phyloP scores from a whole-genome alignment of 2,888 invertebrate species.

The Drosophila aldrichi region DNA sequence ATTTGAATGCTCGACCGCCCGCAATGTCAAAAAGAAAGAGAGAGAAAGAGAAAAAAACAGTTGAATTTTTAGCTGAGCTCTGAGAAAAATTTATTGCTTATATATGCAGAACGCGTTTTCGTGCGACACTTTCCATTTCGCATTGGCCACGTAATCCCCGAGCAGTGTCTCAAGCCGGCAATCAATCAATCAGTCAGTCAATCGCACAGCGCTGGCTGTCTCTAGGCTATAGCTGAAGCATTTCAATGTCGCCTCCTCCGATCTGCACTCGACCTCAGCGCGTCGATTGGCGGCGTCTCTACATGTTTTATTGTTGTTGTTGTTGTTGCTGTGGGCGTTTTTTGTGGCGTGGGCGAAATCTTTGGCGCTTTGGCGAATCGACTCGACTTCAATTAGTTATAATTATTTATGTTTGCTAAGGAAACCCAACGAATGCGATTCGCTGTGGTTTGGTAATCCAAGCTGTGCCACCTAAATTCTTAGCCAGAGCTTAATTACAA shows the following conservation, averaged over 20 bases:
- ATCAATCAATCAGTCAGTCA: constrained; percentile 46
- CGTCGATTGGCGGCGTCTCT: constrained; percentile 26
- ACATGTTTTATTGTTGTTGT: constrained; percentile 11
- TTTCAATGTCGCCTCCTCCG: constrained; percentile 67
- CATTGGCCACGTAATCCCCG: constrained; percentile 39
- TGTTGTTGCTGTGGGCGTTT: constrained; percentile 34
- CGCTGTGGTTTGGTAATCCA: constrained; percentile 15
- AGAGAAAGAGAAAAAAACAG: background rate
- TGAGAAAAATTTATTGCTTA: constrained; percentile 39
- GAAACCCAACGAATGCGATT: constrained; percentile 48
- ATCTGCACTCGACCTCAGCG: constrained; percentile 55
- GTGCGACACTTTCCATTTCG: constrained; percentile 46
- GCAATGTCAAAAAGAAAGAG: constrained; percentile 5
- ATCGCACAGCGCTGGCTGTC: background rate
- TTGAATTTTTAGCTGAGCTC: constrained; percentile 29
- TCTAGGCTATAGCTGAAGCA: constrained; percentile 23
- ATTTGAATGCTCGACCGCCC: constrained; percentile 34
- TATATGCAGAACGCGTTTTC: constrained; percentile 64
- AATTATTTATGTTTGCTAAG: constrained; percentile 56
- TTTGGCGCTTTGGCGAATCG: constrained; percentile 50
- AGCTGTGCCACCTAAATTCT: constrained; percentile 12
- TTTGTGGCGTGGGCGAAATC: constrained; percentile 42
- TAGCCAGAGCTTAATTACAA: constrained; percentile 34
- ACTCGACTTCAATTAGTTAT: constrained; percentile 66
- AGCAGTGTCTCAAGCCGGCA: constrained; percentile 26